Conservation (phyloP, 2,888 invertebrate species). For the Embidobia sp. region DNA sequence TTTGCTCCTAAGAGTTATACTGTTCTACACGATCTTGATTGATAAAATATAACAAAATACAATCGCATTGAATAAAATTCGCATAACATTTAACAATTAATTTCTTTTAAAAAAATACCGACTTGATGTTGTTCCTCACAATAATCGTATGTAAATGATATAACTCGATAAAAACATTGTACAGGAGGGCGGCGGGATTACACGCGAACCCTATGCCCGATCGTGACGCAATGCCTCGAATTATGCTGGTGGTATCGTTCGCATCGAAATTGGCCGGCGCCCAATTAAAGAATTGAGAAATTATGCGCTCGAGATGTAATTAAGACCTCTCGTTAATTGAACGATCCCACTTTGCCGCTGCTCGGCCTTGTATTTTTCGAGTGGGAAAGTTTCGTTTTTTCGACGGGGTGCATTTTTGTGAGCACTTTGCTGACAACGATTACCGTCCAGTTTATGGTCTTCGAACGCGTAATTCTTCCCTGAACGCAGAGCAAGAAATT, state of each 20-base stretch:
- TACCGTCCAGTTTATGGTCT: conserved; percentile 31
- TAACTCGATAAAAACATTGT: too few relatives aligned
- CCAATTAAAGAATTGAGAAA: conserved; percentile 70
- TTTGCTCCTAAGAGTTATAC: too few relatives aligned
- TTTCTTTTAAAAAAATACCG: too few relatives aligned
- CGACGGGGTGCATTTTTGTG: conserved; percentile 47
- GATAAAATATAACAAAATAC: too few relatives aligned
- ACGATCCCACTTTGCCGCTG: conserved; percentile 58
- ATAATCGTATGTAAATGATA: conserved; percentile 27
- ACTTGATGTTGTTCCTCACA: too few relatives aligned
- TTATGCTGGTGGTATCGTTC: conserved; percentile 66
- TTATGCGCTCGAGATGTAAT: conserved; percentile 69
- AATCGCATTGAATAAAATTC: too few relatives aligned
- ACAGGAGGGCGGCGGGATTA: conserved; percentile 44
- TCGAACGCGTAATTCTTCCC: background rate
- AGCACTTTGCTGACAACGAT: conserved; percentile 44
- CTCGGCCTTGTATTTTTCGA: conserved; percentile 42
- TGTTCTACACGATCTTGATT: too few relatives aligned
- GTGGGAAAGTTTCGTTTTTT: conserved; percentile 64
- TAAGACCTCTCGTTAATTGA: conserved; percentile 68
- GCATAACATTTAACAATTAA: too few relatives aligned
- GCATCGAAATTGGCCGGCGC: conserved; percentile 67
- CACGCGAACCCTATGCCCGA: conserved; percentile 40
- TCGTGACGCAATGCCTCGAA: conserved; percentile 52
- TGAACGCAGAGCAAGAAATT: too few relatives aligned